Evolutionary conservation across 2,113 vertebrate genomes (phyloP).

Genomic region (Nesoenas mayeri): DNA sequence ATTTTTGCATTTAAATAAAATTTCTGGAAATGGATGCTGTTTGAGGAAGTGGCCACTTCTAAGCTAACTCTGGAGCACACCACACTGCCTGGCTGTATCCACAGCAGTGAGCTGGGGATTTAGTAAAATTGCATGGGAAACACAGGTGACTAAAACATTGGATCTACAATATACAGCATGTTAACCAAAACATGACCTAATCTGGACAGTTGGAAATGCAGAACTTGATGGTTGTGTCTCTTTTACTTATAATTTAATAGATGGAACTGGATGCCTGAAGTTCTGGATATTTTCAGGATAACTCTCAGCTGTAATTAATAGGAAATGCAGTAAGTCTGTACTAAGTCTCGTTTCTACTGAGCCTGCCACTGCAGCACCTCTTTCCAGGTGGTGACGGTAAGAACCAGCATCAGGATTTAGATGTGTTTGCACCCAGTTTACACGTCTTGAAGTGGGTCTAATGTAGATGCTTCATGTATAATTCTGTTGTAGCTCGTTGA

Average conservation of each 20-base stretch:
- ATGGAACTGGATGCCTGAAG: background rate
- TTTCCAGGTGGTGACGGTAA: background rate
- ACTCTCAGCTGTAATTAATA: background rate
- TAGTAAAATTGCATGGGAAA: background rate
- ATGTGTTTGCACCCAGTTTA: background rate
- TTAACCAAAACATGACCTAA: background rate
- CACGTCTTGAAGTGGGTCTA: background rate
- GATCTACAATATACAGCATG: background rate
- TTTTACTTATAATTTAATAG: background rate
- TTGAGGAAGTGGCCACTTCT: background rate
- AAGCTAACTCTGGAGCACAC: background rate
- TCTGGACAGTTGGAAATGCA: background rate
- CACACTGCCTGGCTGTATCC: background rate
- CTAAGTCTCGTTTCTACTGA: background rate
- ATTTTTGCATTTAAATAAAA: background rate
- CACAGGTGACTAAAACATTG: background rate
- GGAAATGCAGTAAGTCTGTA: background rate
- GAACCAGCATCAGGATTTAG: background rate
- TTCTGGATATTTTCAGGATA: background rate
- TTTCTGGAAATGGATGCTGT: background rate
- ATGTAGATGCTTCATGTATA: background rate
- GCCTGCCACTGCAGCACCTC: background rate
- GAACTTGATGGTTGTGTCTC: background rate
- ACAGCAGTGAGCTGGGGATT: background rate
- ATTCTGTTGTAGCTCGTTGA: background rate